These are phyloP conservation scores for Macaria liturata DNA, from an alignment of 2,888 invertebrate species.

Conservation along the genomic window DNA sequence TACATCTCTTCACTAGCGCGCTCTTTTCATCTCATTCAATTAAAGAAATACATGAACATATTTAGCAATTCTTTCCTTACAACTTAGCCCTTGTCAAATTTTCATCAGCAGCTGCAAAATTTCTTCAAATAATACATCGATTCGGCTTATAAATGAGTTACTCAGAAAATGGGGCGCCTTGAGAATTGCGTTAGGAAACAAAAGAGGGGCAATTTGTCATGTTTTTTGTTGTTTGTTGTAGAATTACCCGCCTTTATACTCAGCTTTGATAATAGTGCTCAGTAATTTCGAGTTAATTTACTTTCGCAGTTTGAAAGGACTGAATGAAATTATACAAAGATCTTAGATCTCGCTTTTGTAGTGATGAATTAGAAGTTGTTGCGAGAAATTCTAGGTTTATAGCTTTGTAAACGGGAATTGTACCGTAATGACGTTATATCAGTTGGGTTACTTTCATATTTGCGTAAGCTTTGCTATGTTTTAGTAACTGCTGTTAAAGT, in stretches of 20 bases:
- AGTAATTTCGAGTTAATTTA: conserved; percentile 21
- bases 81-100: too few relatives aligned
- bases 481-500: too few relatives aligned
- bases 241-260: conserved; percentile 14
- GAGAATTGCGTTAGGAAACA: conserved; percentile 32
- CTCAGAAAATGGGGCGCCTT: conserved; percentile 22
- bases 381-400: background rate
- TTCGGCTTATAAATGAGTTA: conserved; percentile 28
- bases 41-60: too few relatives aligned
- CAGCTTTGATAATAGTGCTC: conserved; percentile 18
- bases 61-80: too few relatives aligned
- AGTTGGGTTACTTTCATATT: too few relatives aligned
- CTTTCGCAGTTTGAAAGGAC: conserved; percentile 19
- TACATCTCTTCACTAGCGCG: too few relatives aligned
- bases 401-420: too few relatives aligned
- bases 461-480: too few relatives aligned
- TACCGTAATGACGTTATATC: too few relatives aligned
- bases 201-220: conserved; percentile 34
- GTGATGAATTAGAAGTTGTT: conserved; percentile 13
- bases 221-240: conserved; percentile 27
- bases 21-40: too few relatives aligned
- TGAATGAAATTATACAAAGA: conserved; percentile 9
- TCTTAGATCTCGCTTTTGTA: conserved; percentile 3
- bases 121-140: conserved; percentile 10
- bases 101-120: background rate